phyloP scores from a whole-genome alignment of 2,113 vertebrate species.

The Pterocles gutturalis region DNA sequence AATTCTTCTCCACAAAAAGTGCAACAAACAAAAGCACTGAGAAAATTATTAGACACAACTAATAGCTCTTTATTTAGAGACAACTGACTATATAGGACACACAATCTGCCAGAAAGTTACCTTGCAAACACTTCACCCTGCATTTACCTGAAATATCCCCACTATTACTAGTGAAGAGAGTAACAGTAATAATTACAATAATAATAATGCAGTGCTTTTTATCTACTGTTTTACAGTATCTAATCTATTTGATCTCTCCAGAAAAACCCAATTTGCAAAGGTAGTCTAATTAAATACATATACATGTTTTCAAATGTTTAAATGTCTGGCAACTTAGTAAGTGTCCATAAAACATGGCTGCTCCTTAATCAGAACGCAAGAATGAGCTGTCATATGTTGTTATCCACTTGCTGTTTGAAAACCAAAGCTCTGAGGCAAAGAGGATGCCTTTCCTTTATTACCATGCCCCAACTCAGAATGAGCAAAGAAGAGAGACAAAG shows the following conservation, averaged over 20 bases:
- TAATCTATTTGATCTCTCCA: background rate
- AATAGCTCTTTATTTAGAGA: background rate
- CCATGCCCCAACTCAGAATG: background rate
- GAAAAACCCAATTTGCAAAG: background rate
- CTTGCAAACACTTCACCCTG: background rate
- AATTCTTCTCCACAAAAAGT: background rate
- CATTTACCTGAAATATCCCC: background rate
- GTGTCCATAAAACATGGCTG: background rate
- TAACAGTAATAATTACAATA: background rate
- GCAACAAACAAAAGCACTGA: background rate
- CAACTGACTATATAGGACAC: background rate
- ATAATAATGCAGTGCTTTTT: background rate
- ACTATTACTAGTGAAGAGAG: background rate
- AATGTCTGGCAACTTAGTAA: constrained; percentile 28
- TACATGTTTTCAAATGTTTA: background rate
- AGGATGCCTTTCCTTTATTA: background rate
- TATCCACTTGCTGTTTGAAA: constrained; percentile 29
- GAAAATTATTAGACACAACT: background rate
- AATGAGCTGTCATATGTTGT: constrained; percentile 21
- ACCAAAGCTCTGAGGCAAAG: constrained; percentile 6
- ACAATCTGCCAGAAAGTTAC: background rate
- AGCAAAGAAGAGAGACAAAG: background rate
- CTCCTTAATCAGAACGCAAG: constrained; percentile 42
- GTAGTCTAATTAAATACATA: background rate
- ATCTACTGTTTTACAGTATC: background rate